Base-by-base conservation (phyloP, 2,888 invertebrate species). In the Labia minor region DNA sequence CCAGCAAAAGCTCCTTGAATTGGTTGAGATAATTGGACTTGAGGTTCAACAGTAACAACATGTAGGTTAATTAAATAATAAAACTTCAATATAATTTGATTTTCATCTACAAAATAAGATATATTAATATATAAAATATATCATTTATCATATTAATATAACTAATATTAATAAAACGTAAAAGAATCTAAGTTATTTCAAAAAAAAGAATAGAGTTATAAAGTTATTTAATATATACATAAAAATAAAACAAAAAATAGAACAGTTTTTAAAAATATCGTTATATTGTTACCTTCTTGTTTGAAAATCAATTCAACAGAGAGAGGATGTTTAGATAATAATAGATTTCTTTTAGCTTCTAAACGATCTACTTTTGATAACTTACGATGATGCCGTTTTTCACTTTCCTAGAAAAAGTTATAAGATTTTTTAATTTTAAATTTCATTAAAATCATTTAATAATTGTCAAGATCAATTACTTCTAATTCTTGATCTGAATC, bases 241-340 rank as follows among this genome's bases (percentile, higher is more conserved):
- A 26, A 26, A 26, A 26, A 26, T 3, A 26, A 6, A 26, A 26
- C 3, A 26, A 26, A 26, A 26, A 26, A 26, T 26, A 26, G 26
- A 8, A 26, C 8, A 6, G 8, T 6, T 26, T 26, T 26, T 26
- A 26, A 26, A 26, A 6, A 6, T 26, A 26, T 3, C 8, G 26
- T 26, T 26, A 26, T 6, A 26, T 6, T 26, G 8, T 49, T 69
- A 76, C 82, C 80, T 72, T 81, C 80, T 61, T 84, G 78, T 71
- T 79, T 82, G 11, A 91, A 81, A 64, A 83, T 81, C 11, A 90
- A 78, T 72, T 83, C 81, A 1, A 92, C 86, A 73, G 81, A 81
- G 65, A 92, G 77, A 0, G 92, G 91, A 78, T 92, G 90, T 71
- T 83, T 83, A 72, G 83, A 84, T 1, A 91, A 76, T 1, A 89